Evolutionary conservation across 2,888 invertebrate genomes (phyloP), one percentile per base, ranked within the genome.

Genomic region (Eueremaeus valkanovi): DNA sequence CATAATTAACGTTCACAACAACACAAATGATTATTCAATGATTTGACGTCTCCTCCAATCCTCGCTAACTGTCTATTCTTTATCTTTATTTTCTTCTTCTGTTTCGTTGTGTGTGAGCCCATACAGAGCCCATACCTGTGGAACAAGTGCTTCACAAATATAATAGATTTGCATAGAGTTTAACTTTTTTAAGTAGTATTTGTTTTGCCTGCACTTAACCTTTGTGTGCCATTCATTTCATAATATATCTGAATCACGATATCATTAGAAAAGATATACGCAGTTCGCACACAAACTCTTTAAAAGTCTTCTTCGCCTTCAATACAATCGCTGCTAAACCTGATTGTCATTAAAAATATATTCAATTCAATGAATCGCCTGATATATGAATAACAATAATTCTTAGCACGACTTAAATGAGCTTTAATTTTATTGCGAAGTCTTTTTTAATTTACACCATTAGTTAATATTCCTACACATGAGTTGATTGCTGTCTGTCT

Each of bases 111-210:
- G 9, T 9, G 8, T 27, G 1, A 5, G 29, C 1, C 29, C 29
- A 8, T 66, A 24, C n/a, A n/a, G 63, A 66, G 36, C 31, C 21
- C 33, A 66, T 21, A 66, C 66, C 36, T 66, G 40, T 66, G 61
- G 31, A 31, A 61, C 29, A 29, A 31, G 61, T 61, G 61, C 61
- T 61, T 36, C 11, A 36, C n/a, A n/a, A n/a, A n/a, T n/a, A 27
- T 9, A 66, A 66, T 21, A 66, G 2, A 36, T 66, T 66, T 36
- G 27, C 31, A 31, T 61, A 61, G 61, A 29, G 31, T 40, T 36
- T 66, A 66, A 66, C 36, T 63, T 63, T 66, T 61, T 31, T n/a
- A 66, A 66, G 36, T 66, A 66, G 18, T n/a, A 66, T 66, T 66
- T n/a, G 36, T 66, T 66, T 66, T 66, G n/a, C 27, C 63, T 21